A percentile compares a stretch with the other conserved stretches of the same genome.
Conservation (phyloP, 35 echinoderm and acorn worm genomes). For the Anneissia japonica region DNA sequence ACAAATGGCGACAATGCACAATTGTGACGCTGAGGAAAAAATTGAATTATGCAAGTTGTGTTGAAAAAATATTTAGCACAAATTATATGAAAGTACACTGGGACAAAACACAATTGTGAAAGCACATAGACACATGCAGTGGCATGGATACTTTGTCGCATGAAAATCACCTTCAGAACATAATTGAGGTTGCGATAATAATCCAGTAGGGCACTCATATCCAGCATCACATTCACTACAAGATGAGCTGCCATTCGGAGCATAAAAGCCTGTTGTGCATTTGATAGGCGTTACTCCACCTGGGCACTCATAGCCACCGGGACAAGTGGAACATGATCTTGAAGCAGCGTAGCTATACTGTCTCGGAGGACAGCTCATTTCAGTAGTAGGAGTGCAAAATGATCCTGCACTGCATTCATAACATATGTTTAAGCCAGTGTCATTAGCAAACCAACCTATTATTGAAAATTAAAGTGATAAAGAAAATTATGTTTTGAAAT, state of each 20-base stretch:
- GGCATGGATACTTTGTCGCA: not conserved
- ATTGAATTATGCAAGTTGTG: no score
- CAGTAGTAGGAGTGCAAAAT: constrained; percentile 25
- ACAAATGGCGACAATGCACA: no score
- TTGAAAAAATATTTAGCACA: no score
- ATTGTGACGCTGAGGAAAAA: no score
- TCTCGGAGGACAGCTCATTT: constrained; percentile 54
- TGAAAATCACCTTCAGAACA: constrained; percentile 19
- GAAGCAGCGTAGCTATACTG: constrained; percentile 58
- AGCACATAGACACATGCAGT: no score
- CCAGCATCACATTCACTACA: constrained; percentile 25
- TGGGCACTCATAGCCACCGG: constrained; percentile 75
- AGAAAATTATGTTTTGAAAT: no score
- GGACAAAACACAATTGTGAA: no score
- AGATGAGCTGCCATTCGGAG: constrained; percentile 59
- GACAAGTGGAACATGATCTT: constrained; percentile 62
- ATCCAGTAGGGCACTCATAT: constrained; percentile 25
- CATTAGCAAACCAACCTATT: constrained; percentile 12
- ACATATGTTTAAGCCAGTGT: constrained; percentile 20
- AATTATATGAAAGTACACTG: no score
- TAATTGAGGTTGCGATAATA: not conserved
- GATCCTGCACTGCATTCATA: constrained; percentile 28
- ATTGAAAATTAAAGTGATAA: not conserved
- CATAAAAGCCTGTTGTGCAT: constrained; percentile 59
- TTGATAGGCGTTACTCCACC: constrained; percentile 35